phyloP scores from a whole-genome alignment of 2,797 vertebrate genomes.

The Megaceryle alcyon region DNA sequence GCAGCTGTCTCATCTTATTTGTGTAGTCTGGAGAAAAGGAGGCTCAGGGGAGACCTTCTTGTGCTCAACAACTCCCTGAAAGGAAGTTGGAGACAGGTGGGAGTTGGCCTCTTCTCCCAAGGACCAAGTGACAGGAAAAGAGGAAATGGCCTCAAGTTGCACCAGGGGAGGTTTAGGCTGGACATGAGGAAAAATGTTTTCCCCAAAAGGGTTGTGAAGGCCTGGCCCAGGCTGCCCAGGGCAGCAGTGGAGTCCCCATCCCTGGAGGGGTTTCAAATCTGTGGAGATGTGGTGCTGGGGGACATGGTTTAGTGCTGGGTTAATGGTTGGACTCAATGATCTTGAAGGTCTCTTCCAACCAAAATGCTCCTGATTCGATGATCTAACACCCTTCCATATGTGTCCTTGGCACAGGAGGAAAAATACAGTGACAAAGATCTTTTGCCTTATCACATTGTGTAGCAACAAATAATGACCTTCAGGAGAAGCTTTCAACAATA shows the following conservation, averaged over 20 bases:
- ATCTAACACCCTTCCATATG: not conserved
- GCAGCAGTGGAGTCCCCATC: not conserved
- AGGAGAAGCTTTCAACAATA: not conserved
- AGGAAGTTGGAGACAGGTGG: not conserved
- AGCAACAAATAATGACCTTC: not conserved
- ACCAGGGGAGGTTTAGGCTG: no score
- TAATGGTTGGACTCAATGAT: not conserved
- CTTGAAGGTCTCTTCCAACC: not conserved
- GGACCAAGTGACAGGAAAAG: not conserved
- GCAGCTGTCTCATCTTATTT: no score
- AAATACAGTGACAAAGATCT: accelerated
- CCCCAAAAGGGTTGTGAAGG: no score
- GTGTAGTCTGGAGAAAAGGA: not conserved
- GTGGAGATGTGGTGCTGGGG: not conserved
- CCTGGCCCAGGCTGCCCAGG: not conserved
- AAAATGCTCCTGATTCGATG: not conserved
- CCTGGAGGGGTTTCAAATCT: not conserved
- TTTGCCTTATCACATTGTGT: not conserved
- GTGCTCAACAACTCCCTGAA: not conserved
- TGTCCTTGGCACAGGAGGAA: not conserved
- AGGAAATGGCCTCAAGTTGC: not conserved
- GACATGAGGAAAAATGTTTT: not conserved
- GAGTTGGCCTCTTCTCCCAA: not conserved
- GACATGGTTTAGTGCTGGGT: not conserved
- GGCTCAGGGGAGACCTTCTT: not conserved